phyloP scores from a whole-genome alignment of 2,797 vertebrate genomes.

The Vultur gryphus region DNA sequence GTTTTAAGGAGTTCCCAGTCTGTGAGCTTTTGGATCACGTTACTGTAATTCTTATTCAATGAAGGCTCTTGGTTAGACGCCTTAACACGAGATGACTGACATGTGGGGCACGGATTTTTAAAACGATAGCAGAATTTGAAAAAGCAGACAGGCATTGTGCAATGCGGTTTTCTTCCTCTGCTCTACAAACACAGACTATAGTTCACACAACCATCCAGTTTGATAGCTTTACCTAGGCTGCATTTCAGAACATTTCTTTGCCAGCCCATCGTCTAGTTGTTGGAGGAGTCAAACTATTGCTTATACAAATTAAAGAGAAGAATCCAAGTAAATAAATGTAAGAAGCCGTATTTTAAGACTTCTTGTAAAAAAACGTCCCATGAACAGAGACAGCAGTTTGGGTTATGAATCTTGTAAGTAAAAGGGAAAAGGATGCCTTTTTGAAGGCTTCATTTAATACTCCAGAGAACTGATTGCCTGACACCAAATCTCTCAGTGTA shows the following conservation, averaged over 20 bases:
- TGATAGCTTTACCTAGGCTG: not conserved
- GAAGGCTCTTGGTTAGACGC: slow-evolving; percentile 46
- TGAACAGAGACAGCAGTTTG: not conserved
- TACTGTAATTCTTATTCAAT: slow-evolving; percentile 17
- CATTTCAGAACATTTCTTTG: not conserved
- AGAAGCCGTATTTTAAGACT: not conserved
- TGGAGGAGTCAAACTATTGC: not conserved
- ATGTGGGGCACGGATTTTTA: slow-evolving; percentile 36
- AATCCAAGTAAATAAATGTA: not conserved
- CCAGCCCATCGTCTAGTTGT: rapidly evolving
- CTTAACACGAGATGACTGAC: slow-evolving; percentile 62
- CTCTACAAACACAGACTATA: not conserved
- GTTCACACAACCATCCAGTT: not conserved
- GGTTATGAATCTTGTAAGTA: not conserved
- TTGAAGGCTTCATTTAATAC: not conserved
- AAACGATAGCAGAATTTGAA: slow-evolving; percentile 34
- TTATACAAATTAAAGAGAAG: not conserved
- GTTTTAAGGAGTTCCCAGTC: slow-evolving; percentile 5
- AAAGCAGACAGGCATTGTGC: not conserved
- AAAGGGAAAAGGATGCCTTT: not conserved
- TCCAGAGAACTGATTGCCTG: not conserved
- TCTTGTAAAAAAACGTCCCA: not conserved
- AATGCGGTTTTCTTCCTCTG: not conserved
- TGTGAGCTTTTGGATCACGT: slow-evolving; percentile 15
- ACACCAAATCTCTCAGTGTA: not conserved